phyloP scores from a whole-genome alignment of 1,140 invertebrate species.

The Cheumatopsyche charites region DNA sequence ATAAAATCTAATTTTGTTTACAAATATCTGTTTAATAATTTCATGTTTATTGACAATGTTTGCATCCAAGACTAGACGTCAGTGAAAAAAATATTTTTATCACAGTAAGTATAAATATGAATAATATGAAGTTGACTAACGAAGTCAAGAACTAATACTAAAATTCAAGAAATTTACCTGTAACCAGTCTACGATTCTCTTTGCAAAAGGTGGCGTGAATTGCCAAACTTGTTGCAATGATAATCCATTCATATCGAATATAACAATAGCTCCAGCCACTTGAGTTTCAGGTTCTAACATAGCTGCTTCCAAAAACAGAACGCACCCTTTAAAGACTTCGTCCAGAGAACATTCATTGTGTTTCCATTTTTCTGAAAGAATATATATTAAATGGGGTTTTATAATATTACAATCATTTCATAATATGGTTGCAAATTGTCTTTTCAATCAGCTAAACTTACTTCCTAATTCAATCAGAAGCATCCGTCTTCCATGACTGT shows the following conservation, averaged over 20 bases:
- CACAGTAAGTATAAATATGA: too few relatives aligned
- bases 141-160: too few relatives aligned
- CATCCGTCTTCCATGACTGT: slow-evolving; percentile 75
- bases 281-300: slow-evolving; percentile 80
- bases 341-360: slow-evolving; percentile 77
- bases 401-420: too few relatives aligned
- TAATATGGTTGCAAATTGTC: too few relatives aligned
- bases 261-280: slow-evolving; percentile 75
- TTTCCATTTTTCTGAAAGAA: slow-evolving; percentile 78
- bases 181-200: slow-evolving; percentile 80
- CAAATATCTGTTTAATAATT: too few relatives aligned
- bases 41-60: too few relatives aligned
- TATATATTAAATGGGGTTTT: too few relatives aligned
- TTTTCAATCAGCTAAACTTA: too few relatives aligned
- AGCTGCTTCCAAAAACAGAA: slow-evolving; percentile 78
- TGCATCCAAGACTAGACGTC: too few relatives aligned
- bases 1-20: too few relatives aligned
- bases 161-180: slow-evolving; percentile 61
- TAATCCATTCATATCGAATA: slow-evolving; percentile 85
- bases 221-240: slow-evolving; percentile 80
- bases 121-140: background rate
- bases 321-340: slow-evolving; percentile 82
- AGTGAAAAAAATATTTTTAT: too few relatives aligned
- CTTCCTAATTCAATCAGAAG: slow-evolving; percentile 79
- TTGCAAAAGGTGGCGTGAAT: slow-evolving; percentile 81